A percentile compares a stretch with the other conserved stretches of the same genome.
phyloP scores from a whole-genome alignment of 2,888 invertebrate species.

The Mesorhabditis spiculigera region DNA sequence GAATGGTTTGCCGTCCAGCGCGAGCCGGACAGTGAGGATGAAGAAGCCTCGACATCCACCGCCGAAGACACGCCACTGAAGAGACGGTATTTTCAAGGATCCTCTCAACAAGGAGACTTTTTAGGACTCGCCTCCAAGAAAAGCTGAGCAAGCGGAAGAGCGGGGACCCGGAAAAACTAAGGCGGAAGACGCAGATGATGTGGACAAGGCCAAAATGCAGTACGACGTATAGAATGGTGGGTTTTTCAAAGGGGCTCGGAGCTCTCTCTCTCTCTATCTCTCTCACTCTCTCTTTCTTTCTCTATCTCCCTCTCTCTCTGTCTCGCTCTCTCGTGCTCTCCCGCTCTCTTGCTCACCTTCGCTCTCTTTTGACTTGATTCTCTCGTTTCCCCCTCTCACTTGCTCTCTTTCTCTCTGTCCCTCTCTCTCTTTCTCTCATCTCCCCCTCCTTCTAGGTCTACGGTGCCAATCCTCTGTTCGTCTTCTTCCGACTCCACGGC shows the following conservation, averaged over 20 bases:
- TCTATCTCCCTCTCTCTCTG: too few species aligned
- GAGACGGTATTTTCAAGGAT: not conserved
- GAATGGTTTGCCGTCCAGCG: conserved; percentile 86
- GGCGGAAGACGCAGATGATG: not conserved
- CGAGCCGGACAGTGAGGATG: conserved; percentile 88
- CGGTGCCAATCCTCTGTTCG: conserved; percentile 92
- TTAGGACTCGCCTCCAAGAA: not conserved
- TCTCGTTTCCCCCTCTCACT: too few species aligned
- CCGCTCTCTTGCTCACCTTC: too few species aligned
- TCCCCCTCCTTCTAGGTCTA: conserved; percentile 71
- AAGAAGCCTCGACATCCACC: conserved; percentile 64
- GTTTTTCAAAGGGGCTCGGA: not conserved
- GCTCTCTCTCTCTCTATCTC: too few species aligned
- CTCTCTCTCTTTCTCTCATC: too few species aligned
- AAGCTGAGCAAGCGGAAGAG: not conserved
- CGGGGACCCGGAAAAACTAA: not conserved
- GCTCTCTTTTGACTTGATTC: too few species aligned
- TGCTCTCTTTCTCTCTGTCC: too few species aligned
- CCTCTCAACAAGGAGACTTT: not conserved
- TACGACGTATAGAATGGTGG: conserved; percentile 6
- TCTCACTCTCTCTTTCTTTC: too few species aligned
- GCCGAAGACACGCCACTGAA: not conserved
- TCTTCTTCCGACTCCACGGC: conserved; percentile 90
- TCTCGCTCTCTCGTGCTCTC: too few species aligned
- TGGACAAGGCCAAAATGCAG: not conserved